Base-by-base conservation (phyloP, 2,113 vertebrate species). In the Chelonoidis abingdonii region DNA sequence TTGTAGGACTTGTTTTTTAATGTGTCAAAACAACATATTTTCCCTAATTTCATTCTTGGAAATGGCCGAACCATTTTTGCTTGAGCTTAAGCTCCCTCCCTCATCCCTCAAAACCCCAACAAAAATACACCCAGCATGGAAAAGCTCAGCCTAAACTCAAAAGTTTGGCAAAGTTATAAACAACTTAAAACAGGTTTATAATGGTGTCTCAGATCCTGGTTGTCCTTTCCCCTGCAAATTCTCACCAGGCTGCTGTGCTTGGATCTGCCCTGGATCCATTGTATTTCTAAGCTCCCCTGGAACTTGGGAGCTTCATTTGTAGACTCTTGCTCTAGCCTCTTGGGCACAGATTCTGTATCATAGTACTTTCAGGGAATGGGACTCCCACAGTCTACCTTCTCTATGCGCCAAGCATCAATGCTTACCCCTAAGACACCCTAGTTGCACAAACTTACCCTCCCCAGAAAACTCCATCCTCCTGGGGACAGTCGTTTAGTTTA, bases 11-110 rank as follows among this genome's bases (percentile, higher is more conserved):
- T 78, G 14, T 57, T 53, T 72, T 47, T 0, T 80, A 2, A 12
- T 4, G 0, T n/a, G 2, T 75, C 2, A 76, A 59, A 84, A 50
- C 87, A 85, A 47, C 78, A 4, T 1, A 14, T 80, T 0, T 1
- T 53, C 52, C 17, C 31, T 80, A 3, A 10, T 59, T 44, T 87
- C 8, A 16, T 47, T 53, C 92, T n/a, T 29, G 41, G 91, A 85
- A 88, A 47, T 27, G n/a, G 27, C 27, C 69, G 12, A 35, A 3
- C 14, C 83, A 1, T 56, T 88, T 4, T 50, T 87, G 14, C 19
- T 89, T 14, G 76, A 83, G 35, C 17, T 13, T 49, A 62, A 62
- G 27, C 59, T 50, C 50, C 50, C 17, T 21, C 35, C 1, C 16
- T 19, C 16, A 19, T 16, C 7, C 62, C 62, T 16, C 4, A 16